Conservation (phyloP, 1,140 invertebrate genomes). For the Drosophila setifemur region DNA sequence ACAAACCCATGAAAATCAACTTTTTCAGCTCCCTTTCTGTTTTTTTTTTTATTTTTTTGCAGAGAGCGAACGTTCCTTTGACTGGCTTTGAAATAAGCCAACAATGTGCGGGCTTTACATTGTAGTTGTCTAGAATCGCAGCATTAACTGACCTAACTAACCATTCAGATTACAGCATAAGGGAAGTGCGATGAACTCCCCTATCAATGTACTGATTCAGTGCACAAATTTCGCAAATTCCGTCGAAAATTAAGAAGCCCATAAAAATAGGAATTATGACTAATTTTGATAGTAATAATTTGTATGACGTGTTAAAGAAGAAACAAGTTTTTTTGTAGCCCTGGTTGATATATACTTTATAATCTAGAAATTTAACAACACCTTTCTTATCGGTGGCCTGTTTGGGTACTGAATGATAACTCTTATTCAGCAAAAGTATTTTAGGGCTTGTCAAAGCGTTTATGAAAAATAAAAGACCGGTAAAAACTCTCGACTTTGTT, state of each 20-base stretch:
- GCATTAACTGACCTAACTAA: slow-evolving; percentile 23
- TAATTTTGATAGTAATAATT: slow-evolving; percentile 3
- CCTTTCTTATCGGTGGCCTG: background rate
- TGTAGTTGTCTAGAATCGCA: slow-evolving; percentile 13
- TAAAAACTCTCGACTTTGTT: too few relatives aligned
- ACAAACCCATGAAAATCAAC: slow-evolving; percentile 1
- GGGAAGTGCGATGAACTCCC: slow-evolving; percentile 12
- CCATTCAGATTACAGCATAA: background rate
- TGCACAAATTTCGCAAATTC: background rate
- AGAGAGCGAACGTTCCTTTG: slow-evolving; percentile 2
- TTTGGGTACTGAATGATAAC: background rate
- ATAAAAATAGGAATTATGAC: slow-evolving; percentile 10
- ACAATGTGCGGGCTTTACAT: background rate
- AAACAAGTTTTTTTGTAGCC: background rate
- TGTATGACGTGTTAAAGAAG: slow-evolving; percentile 5
- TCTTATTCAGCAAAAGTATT: too few relatives aligned
- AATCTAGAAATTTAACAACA: background rate
- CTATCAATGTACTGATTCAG: background rate
- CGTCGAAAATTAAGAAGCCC: background rate
- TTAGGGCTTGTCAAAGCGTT: too few relatives aligned
- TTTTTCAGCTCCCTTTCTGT: slow-evolving; percentile 42
- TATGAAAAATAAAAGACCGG: too few relatives aligned
- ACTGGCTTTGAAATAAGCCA: slow-evolving; percentile 4
- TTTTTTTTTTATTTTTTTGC: too few relatives aligned
- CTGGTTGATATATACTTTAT: background rate